These are phyloP conservation scores for Spodoptera litura DNA, from an alignment of 1,140 invertebrate species.

Conservation along the genomic window DNA sequence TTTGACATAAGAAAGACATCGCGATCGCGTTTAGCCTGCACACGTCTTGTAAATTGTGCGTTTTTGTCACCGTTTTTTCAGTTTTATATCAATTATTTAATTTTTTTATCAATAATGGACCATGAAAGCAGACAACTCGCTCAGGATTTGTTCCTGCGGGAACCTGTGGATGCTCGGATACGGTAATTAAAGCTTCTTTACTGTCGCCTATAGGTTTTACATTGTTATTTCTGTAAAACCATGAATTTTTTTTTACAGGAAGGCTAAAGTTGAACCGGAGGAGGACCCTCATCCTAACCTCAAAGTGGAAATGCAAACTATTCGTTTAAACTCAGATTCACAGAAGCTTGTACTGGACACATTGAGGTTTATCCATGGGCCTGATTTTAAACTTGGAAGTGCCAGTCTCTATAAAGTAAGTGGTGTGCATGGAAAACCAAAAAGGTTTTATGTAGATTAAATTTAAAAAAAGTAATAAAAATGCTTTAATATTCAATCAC, in stretches of 20 bases:
- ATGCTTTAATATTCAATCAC: no score
- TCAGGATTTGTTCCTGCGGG: slow-evolving; percentile 86
- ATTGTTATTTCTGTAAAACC: slow-evolving; percentile 10
- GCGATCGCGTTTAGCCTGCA: slow-evolving; percentile 30
- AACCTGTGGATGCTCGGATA: slow-evolving; percentile 85
- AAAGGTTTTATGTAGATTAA: no score
- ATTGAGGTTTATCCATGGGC: slow-evolving; percentile 89
- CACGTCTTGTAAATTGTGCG: slow-evolving; percentile 38
- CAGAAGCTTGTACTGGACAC: slow-evolving; percentile 90
- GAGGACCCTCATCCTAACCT: slow-evolving; percentile 81
- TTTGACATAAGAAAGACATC: slow-evolving; percentile 7
- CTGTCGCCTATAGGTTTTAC: slow-evolving; percentile 47
- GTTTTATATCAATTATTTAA: slow-evolving; percentile 22
- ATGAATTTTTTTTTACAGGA: slow-evolving; percentile 63
- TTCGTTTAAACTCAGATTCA: slow-evolving; percentile 88
- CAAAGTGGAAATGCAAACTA: slow-evolving; percentile 90
- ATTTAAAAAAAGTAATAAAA: neutral
- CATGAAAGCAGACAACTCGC: slow-evolving; percentile 83
- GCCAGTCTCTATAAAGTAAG: slow-evolving; percentile 86
- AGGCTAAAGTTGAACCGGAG: slow-evolving; percentile 75
- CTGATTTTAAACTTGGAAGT: slow-evolving; percentile 87
- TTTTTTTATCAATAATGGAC: slow-evolving; percentile 70
- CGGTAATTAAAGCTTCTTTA: slow-evolving; percentile 73
- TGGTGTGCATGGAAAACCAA: neutral
- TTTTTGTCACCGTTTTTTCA: slow-evolving; percentile 27